These are phyloP conservation scores for Gavialis gangeticus DNA, from an alignment of 2,113 vertebrate genomes.

Conservation along the genomic window DNA sequence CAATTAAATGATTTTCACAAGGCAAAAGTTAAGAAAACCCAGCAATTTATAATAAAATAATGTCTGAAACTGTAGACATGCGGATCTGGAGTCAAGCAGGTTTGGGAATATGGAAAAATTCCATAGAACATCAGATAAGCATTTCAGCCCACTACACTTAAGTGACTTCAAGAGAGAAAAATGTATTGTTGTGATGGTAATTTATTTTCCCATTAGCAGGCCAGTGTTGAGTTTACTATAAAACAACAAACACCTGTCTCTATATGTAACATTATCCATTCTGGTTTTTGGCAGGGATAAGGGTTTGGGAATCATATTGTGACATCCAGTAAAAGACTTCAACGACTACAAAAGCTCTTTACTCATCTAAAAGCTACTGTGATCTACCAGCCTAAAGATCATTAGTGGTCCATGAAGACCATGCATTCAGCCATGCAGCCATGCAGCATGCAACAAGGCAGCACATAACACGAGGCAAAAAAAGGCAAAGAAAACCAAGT, in stretches of 20 bases:
- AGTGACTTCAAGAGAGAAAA: not conserved
- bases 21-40: not conserved
- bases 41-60: not conserved
- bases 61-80: constrained; percentile 38
- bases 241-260: not conserved
- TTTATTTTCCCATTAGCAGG: not conserved
- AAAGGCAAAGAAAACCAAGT: constrained; percentile 79
- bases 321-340: fast-evolving
- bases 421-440: constrained; percentile 79
- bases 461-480: constrained; percentile 72
- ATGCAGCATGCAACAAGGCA: constrained; percentile 79
- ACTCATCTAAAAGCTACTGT: not conserved
- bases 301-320: constrained; percentile 17
- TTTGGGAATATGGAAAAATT: constrained; percentile 5
- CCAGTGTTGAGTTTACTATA: not conserved
- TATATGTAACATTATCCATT: not conserved
- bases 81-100: constrained; percentile 34
- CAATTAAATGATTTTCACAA: constrained; percentile 22
- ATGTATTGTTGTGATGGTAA: not conserved
- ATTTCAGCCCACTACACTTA: constrained; percentile 7
- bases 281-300: not conserved
- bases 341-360: constrained; percentile 26
- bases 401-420: constrained; percentile 59
- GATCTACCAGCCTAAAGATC: constrained; percentile 34
- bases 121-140: constrained; percentile 4